Conservation (phyloP, 2,888 invertebrate species). For the Limnephilus lunatus region DNA sequence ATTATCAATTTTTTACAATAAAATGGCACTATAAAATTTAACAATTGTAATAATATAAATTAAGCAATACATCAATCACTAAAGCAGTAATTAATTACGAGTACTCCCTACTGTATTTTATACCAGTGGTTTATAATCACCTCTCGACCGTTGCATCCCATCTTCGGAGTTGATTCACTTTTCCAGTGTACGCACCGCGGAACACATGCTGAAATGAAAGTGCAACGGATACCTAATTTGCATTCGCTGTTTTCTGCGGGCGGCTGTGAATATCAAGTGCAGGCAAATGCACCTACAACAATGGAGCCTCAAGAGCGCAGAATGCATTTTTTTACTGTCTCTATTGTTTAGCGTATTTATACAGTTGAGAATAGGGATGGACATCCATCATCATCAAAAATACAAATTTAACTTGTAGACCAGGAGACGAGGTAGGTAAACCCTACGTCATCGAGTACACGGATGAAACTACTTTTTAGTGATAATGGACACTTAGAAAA, state of each 20-base stretch:
- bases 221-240: conserved; percentile 3
- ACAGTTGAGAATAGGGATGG: too few relatives aligned
- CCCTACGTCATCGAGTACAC: too few relatives aligned
- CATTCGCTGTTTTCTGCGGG: background rate
- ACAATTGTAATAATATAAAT: too few relatives aligned
- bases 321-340: background rate
- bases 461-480: too few relatives aligned
- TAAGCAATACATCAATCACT: too few relatives aligned
- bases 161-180: background rate
- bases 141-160: background rate
- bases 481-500: too few relatives aligned
- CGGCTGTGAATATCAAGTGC: background rate
- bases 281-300: background rate
- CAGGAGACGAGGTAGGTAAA: too few relatives aligned
- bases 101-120: background rate
- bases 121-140: background rate
- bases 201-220: conserved; percentile 1
- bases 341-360: background rate
- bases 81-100: background rate
- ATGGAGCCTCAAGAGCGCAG: background rate
- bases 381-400: too few relatives aligned
- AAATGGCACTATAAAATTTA: too few relatives aligned
- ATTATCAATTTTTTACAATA: too few relatives aligned
- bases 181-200: background rate
- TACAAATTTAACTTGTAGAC: too few relatives aligned